Percentiles rank a stretch among this genome's conserved stretches.
Conservation (phyloP, 2,888 invertebrate species). For the Acrobasis repandana region DNA sequence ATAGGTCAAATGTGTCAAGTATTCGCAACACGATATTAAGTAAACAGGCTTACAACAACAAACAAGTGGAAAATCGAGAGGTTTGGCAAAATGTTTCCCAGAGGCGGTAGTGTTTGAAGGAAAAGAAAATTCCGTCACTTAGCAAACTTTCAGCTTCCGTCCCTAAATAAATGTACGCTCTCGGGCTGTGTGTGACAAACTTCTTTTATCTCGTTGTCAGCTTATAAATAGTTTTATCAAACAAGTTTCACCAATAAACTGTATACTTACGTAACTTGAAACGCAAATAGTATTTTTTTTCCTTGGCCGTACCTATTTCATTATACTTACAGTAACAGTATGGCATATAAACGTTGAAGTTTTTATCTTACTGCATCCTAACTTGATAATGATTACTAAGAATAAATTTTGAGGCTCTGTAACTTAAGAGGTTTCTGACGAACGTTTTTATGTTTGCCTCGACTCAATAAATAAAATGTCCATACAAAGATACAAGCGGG, state of each 20-base stretch:
- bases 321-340: no score
- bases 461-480: no score
- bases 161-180: not conserved
- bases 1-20: slow-evolving; percentile 19
- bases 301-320: no score
- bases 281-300: no score
- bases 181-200: not conserved
- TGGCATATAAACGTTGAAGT: no score
- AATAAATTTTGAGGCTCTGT: no score
- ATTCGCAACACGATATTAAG: slow-evolving; percentile 6
- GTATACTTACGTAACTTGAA: not conserved
- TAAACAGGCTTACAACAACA: slow-evolving; percentile 15
- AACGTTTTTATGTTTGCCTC: no score
- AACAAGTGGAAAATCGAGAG: slow-evolving; percentile 13
- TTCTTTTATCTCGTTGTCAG: slow-evolving; percentile 1
- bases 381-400: no score
- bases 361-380: no score
- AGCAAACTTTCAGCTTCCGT: slow-evolving; percentile 7
- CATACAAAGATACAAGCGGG: no score
- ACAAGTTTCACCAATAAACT: not conserved
- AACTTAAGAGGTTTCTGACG: no score
- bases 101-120: not conserved
- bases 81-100: not conserved
- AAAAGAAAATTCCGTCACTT: slow-evolving; percentile 13
- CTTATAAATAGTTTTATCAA: slow-evolving; percentile 2